These are phyloP conservation scores for Hyla sarda DNA, from an alignment of 2,113 vertebrate genomes.

Conservation along the genomic window DNA sequence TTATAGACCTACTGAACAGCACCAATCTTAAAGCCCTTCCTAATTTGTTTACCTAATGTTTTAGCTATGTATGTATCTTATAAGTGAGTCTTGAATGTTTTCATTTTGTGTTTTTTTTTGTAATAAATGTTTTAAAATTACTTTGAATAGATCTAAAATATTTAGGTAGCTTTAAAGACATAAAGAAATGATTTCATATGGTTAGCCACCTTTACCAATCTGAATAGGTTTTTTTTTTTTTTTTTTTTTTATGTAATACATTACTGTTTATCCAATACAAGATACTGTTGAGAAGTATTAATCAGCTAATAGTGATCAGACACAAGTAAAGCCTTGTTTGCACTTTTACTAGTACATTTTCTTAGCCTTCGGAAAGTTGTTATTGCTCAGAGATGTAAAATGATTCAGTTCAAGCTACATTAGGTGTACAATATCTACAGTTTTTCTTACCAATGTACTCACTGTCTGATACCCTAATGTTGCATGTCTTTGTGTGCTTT, in stretches of 20 bases:
- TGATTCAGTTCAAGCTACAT: conserved; percentile 66
- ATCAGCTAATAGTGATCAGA: conserved; percentile 60
- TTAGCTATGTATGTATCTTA: conserved; percentile 41
- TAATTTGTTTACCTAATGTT: conserved; percentile 20
- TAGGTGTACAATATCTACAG: conserved; percentile 66
- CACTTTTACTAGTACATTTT: conserved; percentile 64
- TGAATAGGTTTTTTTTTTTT: conserved; percentile 62
- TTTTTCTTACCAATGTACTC: conserved; percentile 74
- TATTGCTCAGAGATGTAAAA: conserved; percentile 64
- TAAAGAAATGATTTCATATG: conserved; percentile 36
- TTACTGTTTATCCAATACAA: conserved; percentile 60
- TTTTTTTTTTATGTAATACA: conserved; percentile 54
- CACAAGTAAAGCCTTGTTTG: conserved; percentile 66
- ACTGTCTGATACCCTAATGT: conserved; percentile 88
- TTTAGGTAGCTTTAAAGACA: conserved; percentile 16
- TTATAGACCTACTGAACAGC: conserved; percentile 24
- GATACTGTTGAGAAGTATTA: conserved; percentile 57
- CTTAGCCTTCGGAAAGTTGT: conserved; percentile 66
- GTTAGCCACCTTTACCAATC: conserved; percentile 62
- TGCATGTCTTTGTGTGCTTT: conserved; percentile 90
- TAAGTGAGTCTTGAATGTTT: conserved; percentile 41
- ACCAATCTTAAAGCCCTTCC: conserved; percentile 24
- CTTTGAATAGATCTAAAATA: conserved; percentile 40
- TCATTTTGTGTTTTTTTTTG: conserved; percentile 31
- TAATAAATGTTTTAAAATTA: conserved; percentile 44